These are phyloP conservation scores for Platyura marginata DNA, from an alignment of 1,140 invertebrate species.

Conservation along the genomic window DNA sequence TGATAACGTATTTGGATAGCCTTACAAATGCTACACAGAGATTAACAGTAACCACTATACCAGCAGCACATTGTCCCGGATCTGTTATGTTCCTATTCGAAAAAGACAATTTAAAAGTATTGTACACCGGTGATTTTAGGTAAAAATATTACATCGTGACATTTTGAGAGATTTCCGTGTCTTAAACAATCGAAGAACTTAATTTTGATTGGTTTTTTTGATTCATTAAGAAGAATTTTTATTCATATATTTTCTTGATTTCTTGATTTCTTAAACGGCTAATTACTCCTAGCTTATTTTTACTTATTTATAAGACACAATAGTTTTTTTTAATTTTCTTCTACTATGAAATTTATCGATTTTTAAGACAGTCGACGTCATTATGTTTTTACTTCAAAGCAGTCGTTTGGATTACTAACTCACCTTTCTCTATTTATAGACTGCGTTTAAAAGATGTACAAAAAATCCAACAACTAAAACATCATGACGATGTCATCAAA, in stretches of 20 bases:
- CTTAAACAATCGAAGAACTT: not conserved
- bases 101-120: conserved; percentile 23
- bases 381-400: not conserved
- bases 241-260: no score
- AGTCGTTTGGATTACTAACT: no score
- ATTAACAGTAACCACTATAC: conserved; percentile 35
- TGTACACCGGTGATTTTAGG: conserved; percentile 56
- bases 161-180: not conserved
- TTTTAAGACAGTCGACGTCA: not conserved
- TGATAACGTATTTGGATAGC: conserved; percentile 5
- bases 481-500: conserved; percentile 22
- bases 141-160: not conserved
- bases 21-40: no score
- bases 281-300: no score
- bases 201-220: no score
- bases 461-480: conserved; percentile 34
- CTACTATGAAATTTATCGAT: no score
- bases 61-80: conserved; percentile 51
- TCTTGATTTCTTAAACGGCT: no score
- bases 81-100: conserved; percentile 57
- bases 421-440: conserved; percentile 18
- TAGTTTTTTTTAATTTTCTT: no score
- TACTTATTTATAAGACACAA: no score
- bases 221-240: no score
- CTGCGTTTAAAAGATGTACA: conserved; percentile 29